A percentile compares a stretch with the other conserved stretches of the same genome.
Conservation (phyloP, 2,113 vertebrate species). For the Cisticola juncidis region DNA sequence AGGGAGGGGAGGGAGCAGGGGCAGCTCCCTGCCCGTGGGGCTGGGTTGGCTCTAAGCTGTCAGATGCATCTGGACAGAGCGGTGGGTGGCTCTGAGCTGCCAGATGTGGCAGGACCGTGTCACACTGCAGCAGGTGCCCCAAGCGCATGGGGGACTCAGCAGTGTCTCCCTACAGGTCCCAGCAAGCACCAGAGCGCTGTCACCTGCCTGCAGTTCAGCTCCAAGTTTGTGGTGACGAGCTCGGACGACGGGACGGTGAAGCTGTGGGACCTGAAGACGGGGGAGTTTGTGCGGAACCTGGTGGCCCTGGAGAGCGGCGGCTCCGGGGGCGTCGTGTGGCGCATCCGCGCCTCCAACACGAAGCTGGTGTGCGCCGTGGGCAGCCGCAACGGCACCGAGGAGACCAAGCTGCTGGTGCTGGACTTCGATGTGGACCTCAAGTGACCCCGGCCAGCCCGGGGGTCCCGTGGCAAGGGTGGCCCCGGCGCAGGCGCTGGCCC, state of each 20-base stretch:
- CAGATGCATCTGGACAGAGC: neutral
- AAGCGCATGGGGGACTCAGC: neutral
- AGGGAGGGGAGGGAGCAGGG: neutral
- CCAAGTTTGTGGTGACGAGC: slow-evolving; percentile 72
- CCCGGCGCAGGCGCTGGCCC: slow-evolving; percentile 15
- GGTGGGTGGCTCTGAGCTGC: neutral
- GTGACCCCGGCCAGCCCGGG: slow-evolving; percentile 13
- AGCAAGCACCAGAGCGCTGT: slow-evolving; percentile 72
- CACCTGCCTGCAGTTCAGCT: slow-evolving; percentile 74
- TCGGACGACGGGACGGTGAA: slow-evolving; percentile 62
- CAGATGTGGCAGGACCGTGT: rapidly evolving
- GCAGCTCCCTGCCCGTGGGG: neutral
- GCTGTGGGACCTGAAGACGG: slow-evolving; percentile 69
- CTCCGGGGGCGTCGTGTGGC: slow-evolving; percentile 61
- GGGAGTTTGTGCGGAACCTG: slow-evolving; percentile 69
- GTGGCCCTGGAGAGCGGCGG: slow-evolving; percentile 68
- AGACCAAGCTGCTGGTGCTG: slow-evolving; percentile 73
- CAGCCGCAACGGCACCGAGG: slow-evolving; percentile 69
- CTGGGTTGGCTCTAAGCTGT: neutral
- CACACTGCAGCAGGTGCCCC: neutral
- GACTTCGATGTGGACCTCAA: slow-evolving; percentile 68
- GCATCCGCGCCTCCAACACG: slow-evolving; percentile 64
- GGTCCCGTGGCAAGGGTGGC: neutral
- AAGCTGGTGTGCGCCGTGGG: slow-evolving; percentile 67
- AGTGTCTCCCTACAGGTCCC: neutral